Evolutionary conservation across 1,140 invertebrate species (phyloP).

Genomic region (Goniozus legneri): DNA sequence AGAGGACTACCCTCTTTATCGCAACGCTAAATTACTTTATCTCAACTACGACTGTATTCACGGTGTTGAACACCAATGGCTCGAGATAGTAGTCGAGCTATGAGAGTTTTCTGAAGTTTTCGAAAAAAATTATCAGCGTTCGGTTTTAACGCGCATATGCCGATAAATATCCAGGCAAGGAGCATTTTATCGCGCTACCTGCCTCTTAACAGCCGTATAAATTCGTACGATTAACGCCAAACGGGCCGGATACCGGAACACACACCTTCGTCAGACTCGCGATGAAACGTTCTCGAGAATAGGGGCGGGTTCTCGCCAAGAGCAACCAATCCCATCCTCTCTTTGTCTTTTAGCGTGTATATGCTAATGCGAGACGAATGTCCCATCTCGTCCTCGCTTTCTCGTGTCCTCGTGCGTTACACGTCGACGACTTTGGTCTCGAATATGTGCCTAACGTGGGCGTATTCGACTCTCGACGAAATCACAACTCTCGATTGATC

Average conservation of each 20-base stretch:
- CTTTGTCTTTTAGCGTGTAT: slow-evolving; percentile 37
- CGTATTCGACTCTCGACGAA: neutral
- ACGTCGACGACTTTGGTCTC: neutral
- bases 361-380: slow-evolving; percentile 52
- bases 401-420: slow-evolving; percentile 20
- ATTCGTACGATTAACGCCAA: slow-evolving; percentile 4
- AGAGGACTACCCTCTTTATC: slow-evolving; percentile 20
- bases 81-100: slow-evolving; percentile 19
- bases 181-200: too few relatives aligned
- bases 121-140: too few relatives aligned
- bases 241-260: neutral
- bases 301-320: neutral
- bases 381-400: slow-evolving; percentile 28
- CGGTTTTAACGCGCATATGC: too few relatives aligned
- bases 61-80: slow-evolving; percentile 32
- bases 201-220: too few relatives aligned
- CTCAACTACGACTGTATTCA: slow-evolving; percentile 25
- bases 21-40: slow-evolving; percentile 28
- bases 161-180: too few relatives aligned
- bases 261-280: slow-evolving; percentile 9
- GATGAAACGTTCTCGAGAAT: slow-evolving; percentile 15
- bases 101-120: slow-evolving; percentile 22
- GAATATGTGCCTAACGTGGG: neutral
- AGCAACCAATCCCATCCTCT: too few relatives aligned
- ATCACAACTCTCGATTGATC: too few relatives aligned